phyloP scores from a whole-genome alignment of 1,140 invertebrate genomes.

The Drosophila lacteicornis region DNA sequence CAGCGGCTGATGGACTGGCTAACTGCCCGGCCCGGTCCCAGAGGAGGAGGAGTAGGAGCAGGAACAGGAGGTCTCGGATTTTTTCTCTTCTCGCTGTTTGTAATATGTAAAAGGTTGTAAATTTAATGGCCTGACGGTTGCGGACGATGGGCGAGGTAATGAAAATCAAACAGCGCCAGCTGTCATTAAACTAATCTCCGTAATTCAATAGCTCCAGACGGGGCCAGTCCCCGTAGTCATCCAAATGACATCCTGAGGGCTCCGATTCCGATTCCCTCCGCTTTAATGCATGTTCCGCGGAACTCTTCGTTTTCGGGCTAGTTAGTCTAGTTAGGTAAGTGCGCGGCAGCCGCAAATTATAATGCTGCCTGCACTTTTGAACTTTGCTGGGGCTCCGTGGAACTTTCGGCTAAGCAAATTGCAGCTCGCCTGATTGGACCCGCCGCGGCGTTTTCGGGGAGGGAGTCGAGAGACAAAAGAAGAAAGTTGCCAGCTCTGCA shows the following conservation, averaged over 20 bases:
- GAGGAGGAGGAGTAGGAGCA: no score
- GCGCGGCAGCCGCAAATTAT: conserved; percentile 80
- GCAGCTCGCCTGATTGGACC: conserved; percentile 66
- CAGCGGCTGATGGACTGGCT: conserved; percentile 69
- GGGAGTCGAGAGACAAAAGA: conserved; percentile 61
- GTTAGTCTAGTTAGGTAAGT: conserved; percentile 69
- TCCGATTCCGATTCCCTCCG: conserved; percentile 23
- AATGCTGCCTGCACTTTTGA: conserved; percentile 81
- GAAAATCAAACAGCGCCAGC: conserved; percentile 82
- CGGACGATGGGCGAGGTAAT: conserved; percentile 62
- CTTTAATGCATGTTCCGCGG: conserved; percentile 50
- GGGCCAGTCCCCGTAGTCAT: conserved; percentile 22
- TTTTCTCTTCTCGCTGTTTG: conserved; percentile 39
- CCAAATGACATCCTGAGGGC: conserved; percentile 28
- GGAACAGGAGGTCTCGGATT: conserved; percentile 7
- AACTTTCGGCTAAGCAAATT: conserved; percentile 63
- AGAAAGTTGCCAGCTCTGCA: conserved; percentile 53
- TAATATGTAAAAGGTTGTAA: conserved; percentile 81
- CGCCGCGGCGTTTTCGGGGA: conserved; percentile 10
- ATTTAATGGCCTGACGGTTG: conserved; percentile 70
- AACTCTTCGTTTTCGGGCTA: conserved; percentile 39
- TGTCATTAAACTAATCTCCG: conserved; percentile 82
- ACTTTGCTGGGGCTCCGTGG: conserved; percentile 44
- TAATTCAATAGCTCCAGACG: conserved; percentile 77
- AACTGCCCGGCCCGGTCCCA: conserved; percentile 41